phyloP scores from a whole-genome alignment of 2,888 invertebrate species.

The Acrobasis repandana region DNA sequence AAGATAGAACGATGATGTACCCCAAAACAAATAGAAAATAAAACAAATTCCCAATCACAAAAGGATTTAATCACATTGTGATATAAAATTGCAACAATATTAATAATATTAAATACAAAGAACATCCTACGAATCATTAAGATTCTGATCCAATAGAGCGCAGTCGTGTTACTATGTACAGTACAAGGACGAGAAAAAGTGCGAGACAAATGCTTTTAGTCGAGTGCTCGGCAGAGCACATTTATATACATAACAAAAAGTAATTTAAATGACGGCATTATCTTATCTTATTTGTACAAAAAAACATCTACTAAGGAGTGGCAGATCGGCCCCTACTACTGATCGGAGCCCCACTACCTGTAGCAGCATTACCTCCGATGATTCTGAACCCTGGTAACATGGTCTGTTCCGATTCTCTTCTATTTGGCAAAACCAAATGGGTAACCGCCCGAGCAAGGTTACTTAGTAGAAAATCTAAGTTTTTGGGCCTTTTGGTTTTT shows the following conservation, averaged over 20 bases:
- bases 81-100: background rate
- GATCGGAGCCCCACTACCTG: conserved; percentile 63
- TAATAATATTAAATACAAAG: background rate
- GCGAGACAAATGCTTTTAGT: background rate
- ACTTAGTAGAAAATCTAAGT: background rate
- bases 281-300: background rate
- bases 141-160: conserved; percentile 7
- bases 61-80: background rate
- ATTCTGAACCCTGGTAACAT: conserved; percentile 51
- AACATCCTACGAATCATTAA: background rate
- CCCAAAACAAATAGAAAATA: background rate
- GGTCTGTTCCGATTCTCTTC: conserved; percentile 18
- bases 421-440: background rate
- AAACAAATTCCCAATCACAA: background rate
- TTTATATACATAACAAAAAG: background rate
- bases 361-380: conserved; percentile 65
- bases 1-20: background rate
- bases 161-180: background rate
- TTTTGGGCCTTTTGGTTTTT: background rate
- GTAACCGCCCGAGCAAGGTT: background rate
- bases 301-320: background rate
- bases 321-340: conserved; percentile 59
- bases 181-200: background rate
- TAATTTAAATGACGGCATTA: too few species aligned
- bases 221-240: background rate